Percentiles rank a stretch among this genome's conserved stretches.
These are phyloP conservation scores for Sicus ferrugineus DNA, from an alignment of 2,888 invertebrate genomes.

Conservation along the genomic window DNA sequence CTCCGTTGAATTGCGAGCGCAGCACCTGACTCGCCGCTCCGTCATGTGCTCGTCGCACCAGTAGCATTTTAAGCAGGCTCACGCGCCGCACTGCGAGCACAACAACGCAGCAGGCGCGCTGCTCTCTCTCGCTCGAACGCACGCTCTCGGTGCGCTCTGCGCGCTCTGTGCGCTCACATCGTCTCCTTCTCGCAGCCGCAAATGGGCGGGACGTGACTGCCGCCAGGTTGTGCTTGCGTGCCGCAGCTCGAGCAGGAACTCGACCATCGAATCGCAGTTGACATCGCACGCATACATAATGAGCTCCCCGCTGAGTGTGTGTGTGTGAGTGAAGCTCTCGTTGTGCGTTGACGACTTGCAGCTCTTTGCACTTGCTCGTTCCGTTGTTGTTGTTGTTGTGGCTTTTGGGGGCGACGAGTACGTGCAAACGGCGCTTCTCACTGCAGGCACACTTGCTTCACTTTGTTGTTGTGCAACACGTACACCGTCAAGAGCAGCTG, in stretches of 20 bases:
- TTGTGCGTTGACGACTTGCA: slow-evolving; percentile 40
- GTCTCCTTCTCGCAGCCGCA: slow-evolving; percentile 59
- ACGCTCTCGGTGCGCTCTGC: slow-evolving; percentile 5
- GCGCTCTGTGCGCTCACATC: slow-evolving; percentile 11
- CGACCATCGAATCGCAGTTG: slow-evolving; percentile 61
- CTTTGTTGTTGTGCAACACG: slow-evolving; percentile 36
- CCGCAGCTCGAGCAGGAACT: slow-evolving; percentile 26
- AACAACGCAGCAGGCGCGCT: slow-evolving; percentile 24
- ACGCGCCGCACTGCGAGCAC: slow-evolving; percentile 55
- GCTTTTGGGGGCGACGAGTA: slow-evolving; percentile 33
- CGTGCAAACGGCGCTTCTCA: slow-evolving; percentile 44
- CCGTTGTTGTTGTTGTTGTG: slow-evolving; percentile 36
- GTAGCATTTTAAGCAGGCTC: slow-evolving; percentile 66
- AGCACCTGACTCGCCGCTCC: slow-evolving; percentile 60
- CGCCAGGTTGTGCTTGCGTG: slow-evolving; percentile 43
- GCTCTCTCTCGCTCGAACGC: slow-evolving; percentile 34
- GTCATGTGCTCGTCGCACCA: slow-evolving; percentile 65
- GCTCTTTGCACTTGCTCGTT: slow-evolving; percentile 8
- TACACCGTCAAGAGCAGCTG: not conserved
- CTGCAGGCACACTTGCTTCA: slow-evolving; percentile 37
- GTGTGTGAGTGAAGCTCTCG: slow-evolving; percentile 35
- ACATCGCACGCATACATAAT: slow-evolving; percentile 62
- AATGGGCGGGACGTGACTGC: slow-evolving; percentile 67
- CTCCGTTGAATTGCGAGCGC: slow-evolving; percentile 38
- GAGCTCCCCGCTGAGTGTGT: slow-evolving; percentile 44